Base-by-base conservation (phyloP, 2,888 invertebrate species). In the Drosophila paranaensis region DNA sequence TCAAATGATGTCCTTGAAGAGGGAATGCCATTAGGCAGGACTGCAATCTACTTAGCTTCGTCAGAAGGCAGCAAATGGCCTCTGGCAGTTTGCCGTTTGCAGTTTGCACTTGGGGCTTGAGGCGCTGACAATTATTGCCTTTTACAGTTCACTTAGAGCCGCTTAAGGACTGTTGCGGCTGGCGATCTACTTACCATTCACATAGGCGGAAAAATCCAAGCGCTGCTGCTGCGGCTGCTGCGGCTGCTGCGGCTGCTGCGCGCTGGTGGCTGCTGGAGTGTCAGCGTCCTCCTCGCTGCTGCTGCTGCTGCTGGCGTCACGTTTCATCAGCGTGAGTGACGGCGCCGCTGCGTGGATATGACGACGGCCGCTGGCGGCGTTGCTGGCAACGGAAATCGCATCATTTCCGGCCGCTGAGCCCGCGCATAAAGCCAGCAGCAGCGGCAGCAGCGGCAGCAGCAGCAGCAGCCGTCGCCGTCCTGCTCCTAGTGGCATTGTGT, bases 131-230 rank as follows among this genome's bases (percentile, higher is more conserved):
- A 30, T 48, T 48, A 48, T 48, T 48, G 6, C 30, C 30, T 16
- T 16, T 30, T n/a, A 16, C 48, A 30, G 6, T 30, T 48, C n/a
- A 50, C 48, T 50, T 16, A 6, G 48, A 30, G 2, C 30, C 14
- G 3, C n/a, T n/a, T 10, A 30, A 33, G 30, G 30, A 8, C 2
- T 10, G 33, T 0, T 9, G 33, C 10, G 33, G 33, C 35, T 14
- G 46, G 33, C 33, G 68, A 43, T 43, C 46, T 8, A 78, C 89
- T 89, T 58, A 90, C 88, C 88, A 58, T 89, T 89, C 10, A 67
- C 68, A 68, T 90, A 88, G 57, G 77, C 88, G 16, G 75, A 71
- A 56, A 89, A 81, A 50, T 85, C 81, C 55, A 85, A 60, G 50
- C 76, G 61, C 42, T 30, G 56, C 30, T 54, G 30, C 35, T 37